Base-by-base conservation (phyloP, 2,888 invertebrate species). In the Xestia rhomboidea region DNA sequence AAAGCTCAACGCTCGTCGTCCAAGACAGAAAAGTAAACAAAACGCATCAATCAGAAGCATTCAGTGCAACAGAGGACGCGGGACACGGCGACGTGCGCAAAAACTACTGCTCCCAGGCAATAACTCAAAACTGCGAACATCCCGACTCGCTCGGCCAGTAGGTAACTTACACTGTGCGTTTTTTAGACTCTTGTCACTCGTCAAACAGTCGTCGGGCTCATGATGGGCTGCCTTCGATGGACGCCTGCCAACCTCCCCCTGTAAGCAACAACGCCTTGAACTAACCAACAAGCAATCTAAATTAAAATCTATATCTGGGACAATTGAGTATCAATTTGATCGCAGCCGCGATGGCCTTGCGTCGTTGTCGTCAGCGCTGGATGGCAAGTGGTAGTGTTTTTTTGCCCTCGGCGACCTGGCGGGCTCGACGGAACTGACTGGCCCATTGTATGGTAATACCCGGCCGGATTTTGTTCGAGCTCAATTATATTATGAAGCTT, bases 401-500 rank as follows among this genome's bases (percentile, higher is more conserved):
- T 96, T 96, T 96, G 96, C 94, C 96, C 88, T 93, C 95, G 90
- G 86, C 95, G 96, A 96, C 96, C 96, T 95, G 95, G 93, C 95
- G 95, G 94, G 93, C 95, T 92, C 95, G 93, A 93, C 96, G 96
- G 95, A 95, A 96, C 96, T 93, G 95, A 93, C 94, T 94, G 91
- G 92, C 92, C 96, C 94, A 96, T 96, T 96, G 96, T 96, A 96
- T 96, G 96, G 93, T 96, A 96, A 96, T 96, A 93, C 93, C 91
- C 92, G 95, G 92, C 95, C 95, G 96, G 96, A 96, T 96, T 96
- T 96, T 93, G 96, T 96, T 95, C 94, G 95, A 91, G 95, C 96
- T 94, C 96, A 96, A 96, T 96, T 96, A 96, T 95, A 96, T 96
- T 96, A 96, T 95, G 96, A 95, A 95, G 96, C 95, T 95, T 94